Base-by-base conservation (phyloP, 2,797 vertebrate genomes). In the Columba guinea region DNA sequence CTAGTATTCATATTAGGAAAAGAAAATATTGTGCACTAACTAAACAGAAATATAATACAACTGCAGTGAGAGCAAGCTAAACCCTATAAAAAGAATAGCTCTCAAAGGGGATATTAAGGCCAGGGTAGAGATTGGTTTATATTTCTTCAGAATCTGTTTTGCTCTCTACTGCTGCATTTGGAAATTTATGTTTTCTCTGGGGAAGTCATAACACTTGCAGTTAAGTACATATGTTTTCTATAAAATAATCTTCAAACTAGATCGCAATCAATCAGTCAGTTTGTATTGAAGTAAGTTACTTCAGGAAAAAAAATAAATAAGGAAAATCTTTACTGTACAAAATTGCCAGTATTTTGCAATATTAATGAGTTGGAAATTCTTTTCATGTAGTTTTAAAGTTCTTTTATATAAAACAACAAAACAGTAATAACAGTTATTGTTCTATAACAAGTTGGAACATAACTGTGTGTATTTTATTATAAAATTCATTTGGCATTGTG, bases 101-200 rank as follows among this genome's bases (percentile, higher is more conserved):
- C 94, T 94, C 96, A 49, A 37, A 82, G 93, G 95, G 77, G 48
- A 90, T 87, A 92, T 97, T 96, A 96, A 94, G 81, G 85, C 15
- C n/a, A 71, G 84, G 83, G 51, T 51, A 93, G 74, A 97, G 88
- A 96, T 90, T 94, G 93, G 89, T 96, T 97, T 96, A 90, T 97
- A 95, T 91, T 97, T 97, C 84, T 97, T 77, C 51, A 86, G 90
- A 91, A 95, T 77, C 95, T 86, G 9, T 94, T 97, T 92, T 89
- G 32, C 55, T 93, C 75, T 88, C 13, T 74, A 65, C 55, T 81
- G 48, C 70, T 94, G 60, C 60, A 74, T 83, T 96, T 86, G 84
- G 81, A 77, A 35, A 70, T 87, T 87, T 87, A 92, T 83, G 12
- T 84, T 90, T 91, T 97, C 96, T 94, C 93, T 83, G 18, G 91